Evolutionary conservation across 23 tunicate species (phyloP), one percentile per base, ranked within the genome.

Genomic region (Trididemnum miniatum): DNA sequence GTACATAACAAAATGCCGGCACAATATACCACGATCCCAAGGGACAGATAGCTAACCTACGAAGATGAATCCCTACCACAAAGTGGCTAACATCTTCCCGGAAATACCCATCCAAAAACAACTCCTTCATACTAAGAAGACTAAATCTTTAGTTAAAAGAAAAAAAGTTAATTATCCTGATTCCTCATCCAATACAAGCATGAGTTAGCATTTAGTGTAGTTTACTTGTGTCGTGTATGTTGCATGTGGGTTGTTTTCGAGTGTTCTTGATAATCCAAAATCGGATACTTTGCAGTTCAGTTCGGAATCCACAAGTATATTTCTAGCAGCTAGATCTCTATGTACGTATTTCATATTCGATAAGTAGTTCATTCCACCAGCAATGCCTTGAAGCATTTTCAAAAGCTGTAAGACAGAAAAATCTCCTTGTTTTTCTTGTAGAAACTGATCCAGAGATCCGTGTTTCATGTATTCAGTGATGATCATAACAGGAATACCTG

Each of bases 381-480:
- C 79, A 7, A 91, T 89, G 35, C 91, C 97, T 34, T 80, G 39
- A 22, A 87, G 73, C 83, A 91, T 87, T 28, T 76, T 25, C n/a
- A 91, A 51, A 40, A 90, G 85, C 39, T 90, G 82, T 27, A 90
- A 26, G 22, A 85, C 5, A 7, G 74, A 37, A 29, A 83, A 35
- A 0, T 83, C 66, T 7, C 79, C 66, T 71, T 35, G 35, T 30
- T 57, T 34, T 71, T 87, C 83, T 82, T 81, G 80, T 2, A 95
- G 73, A 25, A 81, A 86, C 51, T 82, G 79, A 82, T 95, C 99
- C 59, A 95, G 79, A 15, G 95, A 89, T 36, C 99, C 99, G 57
- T 94, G 89, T 51, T 89, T 90, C 98, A 94, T 94, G 39, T 65
- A 94, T 81, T 94, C 98, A 4, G 94, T 91, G 38, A 95, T 59